These are phyloP conservation scores for Stichopus horrens DNA, from an alignment of 53 echinoderm and acorn worm species.

Conservation along the genomic window DNA sequence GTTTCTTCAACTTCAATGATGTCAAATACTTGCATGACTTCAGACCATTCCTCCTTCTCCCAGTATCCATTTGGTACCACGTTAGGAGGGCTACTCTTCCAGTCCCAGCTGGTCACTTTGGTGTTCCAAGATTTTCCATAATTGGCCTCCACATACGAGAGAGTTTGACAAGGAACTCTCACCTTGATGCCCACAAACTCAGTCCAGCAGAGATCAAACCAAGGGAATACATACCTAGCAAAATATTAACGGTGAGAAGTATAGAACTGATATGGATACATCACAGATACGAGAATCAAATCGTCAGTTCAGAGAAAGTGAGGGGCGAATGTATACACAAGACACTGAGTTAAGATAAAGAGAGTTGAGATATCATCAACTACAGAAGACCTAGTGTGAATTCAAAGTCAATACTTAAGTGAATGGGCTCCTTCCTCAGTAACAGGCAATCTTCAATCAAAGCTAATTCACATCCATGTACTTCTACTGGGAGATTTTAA, in stretches of 20 bases:
- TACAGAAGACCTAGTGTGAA: too few relatives aligned
- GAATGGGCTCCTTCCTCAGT: too few relatives aligned
- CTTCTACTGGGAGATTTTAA: too few relatives aligned
- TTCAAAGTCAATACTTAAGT: too few relatives aligned
- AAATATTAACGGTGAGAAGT: not conserved
- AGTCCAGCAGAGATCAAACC: conserved; percentile 91
- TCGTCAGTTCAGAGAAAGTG: too few relatives aligned
- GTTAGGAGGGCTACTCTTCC: conserved; percentile 95
- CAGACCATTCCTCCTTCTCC: conserved; percentile 71
- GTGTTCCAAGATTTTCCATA: conserved; percentile 88
- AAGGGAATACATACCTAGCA: conserved; percentile 80
- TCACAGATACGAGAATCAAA: too few relatives aligned
- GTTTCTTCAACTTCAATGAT: conserved; percentile 47
- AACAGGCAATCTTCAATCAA: too few relatives aligned
- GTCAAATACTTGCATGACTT: conserved; percentile 80
- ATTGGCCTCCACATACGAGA: conserved; percentile 91
- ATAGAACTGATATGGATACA: too few relatives aligned
- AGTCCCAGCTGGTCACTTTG: conserved; percentile 87
- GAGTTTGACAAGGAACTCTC: conserved; percentile 88
- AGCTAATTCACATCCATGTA: too few relatives aligned
- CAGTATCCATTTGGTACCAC: conserved; percentile 85
- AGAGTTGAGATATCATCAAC: too few relatives aligned
- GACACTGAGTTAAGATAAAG: too few relatives aligned
- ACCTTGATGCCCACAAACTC: conserved; percentile 79
- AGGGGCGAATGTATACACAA: too few relatives aligned